phyloP scores from a whole-genome alignment of 2,113 vertebrate species.

The Leiothrix lutea region DNA sequence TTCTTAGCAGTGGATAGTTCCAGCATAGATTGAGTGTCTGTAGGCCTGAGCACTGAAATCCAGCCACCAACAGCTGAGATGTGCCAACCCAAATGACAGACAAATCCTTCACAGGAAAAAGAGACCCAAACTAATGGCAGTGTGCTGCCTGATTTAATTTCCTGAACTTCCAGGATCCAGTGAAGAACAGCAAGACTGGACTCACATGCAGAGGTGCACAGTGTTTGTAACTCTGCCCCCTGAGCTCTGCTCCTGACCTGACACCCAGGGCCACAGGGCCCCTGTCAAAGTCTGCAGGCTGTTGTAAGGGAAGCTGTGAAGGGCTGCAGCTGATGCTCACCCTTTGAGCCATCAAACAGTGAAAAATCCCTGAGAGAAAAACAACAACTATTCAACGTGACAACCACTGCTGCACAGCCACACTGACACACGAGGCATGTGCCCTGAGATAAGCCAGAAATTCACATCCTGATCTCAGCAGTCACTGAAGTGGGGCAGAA shows the following conservation, averaged over 20 bases:
- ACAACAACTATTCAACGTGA: background rate
- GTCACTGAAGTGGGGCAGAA: background rate
- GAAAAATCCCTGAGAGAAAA: background rate
- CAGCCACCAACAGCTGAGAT: background rate
- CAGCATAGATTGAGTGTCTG: background rate
- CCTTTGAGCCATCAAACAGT: too few relatives aligned
- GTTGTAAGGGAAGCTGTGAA: background rate
- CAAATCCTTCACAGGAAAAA: background rate
- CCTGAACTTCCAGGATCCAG: background rate
- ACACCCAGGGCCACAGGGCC: background rate
- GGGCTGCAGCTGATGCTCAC: too few relatives aligned
- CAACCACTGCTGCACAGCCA: background rate
- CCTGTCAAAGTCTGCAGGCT: rapidly evolving
- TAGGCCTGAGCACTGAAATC: background rate
- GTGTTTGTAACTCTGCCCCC: background rate
- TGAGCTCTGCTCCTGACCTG: background rate
- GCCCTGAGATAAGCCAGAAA: background rate
- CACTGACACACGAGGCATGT: background rate
- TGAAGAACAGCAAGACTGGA: background rate
- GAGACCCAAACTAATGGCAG: background rate
- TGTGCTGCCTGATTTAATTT: background rate
- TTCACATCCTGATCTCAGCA: background rate
- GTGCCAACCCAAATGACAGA: background rate
- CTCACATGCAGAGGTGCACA: background rate
- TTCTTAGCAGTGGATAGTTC: background rate